Conservation (phyloP, 1,140 invertebrate species). For the Drosophila parvula region DNA sequence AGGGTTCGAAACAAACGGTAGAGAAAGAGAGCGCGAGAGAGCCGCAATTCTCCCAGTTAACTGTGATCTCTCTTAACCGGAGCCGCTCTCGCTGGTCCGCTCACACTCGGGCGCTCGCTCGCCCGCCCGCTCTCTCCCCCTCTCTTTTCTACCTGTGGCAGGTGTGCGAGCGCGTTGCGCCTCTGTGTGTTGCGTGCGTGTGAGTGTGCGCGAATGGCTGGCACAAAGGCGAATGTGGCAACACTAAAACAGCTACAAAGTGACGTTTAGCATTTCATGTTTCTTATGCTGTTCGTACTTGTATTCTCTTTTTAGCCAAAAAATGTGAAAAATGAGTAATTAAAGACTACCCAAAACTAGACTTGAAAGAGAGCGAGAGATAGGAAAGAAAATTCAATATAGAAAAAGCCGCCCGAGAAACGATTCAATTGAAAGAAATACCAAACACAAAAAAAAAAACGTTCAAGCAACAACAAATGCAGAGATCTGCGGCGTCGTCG, state of each 20-base stretch:
- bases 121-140: slow-evolving; percentile 2
- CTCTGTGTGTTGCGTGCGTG: slow-evolving; percentile 29
- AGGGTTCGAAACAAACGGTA: slow-evolving; percentile 53
- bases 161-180: slow-evolving; percentile 56
- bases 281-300: slow-evolving; percentile 26
- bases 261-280: slow-evolving; percentile 51
- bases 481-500: slow-evolving; percentile 73
- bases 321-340: slow-evolving; percentile 34
- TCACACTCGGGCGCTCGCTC: slow-evolving; percentile 8
- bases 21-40: slow-evolving; percentile 30
- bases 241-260: slow-evolving; percentile 43
- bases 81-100: not conserved
- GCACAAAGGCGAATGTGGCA: slow-evolving; percentile 64
- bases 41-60: slow-evolving; percentile 45
- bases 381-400: slow-evolving; percentile 15
- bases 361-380: slow-evolving; percentile 31
- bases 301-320: slow-evolving; percentile 43
- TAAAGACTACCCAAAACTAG: slow-evolving; percentile 31
- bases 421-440: slow-evolving; percentile 27
- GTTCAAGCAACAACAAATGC: slow-evolving; percentile 61
- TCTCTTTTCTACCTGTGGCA: slow-evolving; percentile 63
- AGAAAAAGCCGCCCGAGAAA: slow-evolving; percentile 11
- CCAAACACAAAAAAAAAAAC: slow-evolving; percentile 20
- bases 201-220: slow-evolving; percentile 63
- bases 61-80: slow-evolving; percentile 9